These are phyloP conservation scores for Terebella lapidaria DNA, from an alignment of 2,888 invertebrate genomes.

Conservation along the genomic window DNA sequence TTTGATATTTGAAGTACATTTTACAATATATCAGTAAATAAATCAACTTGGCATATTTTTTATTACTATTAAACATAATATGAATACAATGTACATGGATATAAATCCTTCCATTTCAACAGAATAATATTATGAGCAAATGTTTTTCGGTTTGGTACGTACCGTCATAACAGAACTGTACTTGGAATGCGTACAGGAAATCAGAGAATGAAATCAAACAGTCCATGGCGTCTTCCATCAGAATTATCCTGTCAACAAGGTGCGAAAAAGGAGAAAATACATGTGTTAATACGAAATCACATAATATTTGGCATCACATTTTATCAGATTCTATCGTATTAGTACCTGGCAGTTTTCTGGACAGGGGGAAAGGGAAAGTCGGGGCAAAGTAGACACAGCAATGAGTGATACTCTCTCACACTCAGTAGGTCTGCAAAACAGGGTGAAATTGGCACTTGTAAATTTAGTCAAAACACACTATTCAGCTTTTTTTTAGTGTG, in stretches of 20 bases:
- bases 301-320: not conserved
- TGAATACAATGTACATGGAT: too few species aligned
- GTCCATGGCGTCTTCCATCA: slow-evolving; percentile 50
- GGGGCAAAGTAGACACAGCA: slow-evolving; percentile 46
- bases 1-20: too few species aligned
- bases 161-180: slow-evolving; percentile 51
- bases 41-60: too few species aligned
- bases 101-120: too few species aligned
- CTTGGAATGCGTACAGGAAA: slow-evolving; percentile 52
- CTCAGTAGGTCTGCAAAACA: slow-evolving; percentile 41
- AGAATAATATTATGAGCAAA: too few species aligned
- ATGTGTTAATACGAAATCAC: not conserved
- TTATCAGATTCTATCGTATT: not conserved
- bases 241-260: slow-evolving; percentile 39
- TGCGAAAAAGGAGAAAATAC: not conserved
- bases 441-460: not conserved
- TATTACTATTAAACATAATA: too few species aligned
- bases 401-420: slow-evolving; percentile 49
- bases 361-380: slow-evolving; percentile 50
- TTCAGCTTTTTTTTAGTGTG: not conserved
- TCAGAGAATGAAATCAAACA: slow-evolving; percentile 49
- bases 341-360: slow-evolving; percentile 50
- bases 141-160: too few species aligned
- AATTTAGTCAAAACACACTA: not conserved
- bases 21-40: too few species aligned